Percentiles rank a stretch among this genome's conserved stretches.
phyloP scores from a whole-genome alignment of 1,140 invertebrate genomes.

The Pissodes strobi region DNA sequence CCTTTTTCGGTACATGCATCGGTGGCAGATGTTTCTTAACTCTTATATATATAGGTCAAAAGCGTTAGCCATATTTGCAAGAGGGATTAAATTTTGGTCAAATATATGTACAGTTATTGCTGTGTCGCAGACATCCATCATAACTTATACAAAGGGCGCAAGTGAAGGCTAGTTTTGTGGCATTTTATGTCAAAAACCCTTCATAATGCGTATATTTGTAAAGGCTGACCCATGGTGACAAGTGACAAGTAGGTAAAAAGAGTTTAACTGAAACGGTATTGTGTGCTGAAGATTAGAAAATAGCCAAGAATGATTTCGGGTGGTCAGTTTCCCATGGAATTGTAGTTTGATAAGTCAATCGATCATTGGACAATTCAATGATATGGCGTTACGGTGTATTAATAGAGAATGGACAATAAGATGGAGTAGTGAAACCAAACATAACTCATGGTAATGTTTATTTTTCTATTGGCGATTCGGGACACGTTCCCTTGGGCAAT shows the following conservation, averaged over 20 bases:
- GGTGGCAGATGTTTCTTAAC: slow-evolving; percentile 42
- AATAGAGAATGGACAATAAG: too few species aligned
- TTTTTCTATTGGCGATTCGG: too few species aligned
- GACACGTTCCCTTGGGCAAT: too few species aligned
- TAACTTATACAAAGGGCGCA: slow-evolving; percentile 38
- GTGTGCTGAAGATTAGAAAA: slow-evolving; percentile 12
- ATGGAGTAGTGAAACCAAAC: too few species aligned
- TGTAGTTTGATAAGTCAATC: slow-evolving; percentile 33
- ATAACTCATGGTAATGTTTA: too few species aligned
- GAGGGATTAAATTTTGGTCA: slow-evolving; percentile 42
- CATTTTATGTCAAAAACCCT: slow-evolving; percentile 44
- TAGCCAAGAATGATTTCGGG: background rate
- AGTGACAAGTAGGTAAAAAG: slow-evolving; percentile 45
- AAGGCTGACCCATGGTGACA: slow-evolving; percentile 43
- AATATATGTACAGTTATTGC: slow-evolving; percentile 44
- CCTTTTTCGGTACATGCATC: slow-evolving; percentile 32
- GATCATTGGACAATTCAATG: slow-evolving; percentile 26
- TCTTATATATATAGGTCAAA: slow-evolving; percentile 42
- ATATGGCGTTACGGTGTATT: slow-evolving; percentile 16
- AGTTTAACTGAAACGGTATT: slow-evolving; percentile 22
- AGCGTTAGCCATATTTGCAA: slow-evolving; percentile 43
- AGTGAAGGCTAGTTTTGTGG: slow-evolving; percentile 44
- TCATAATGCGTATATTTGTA: slow-evolving; percentile 45
- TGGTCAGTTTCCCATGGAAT: slow-evolving; percentile 4
- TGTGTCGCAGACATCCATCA: slow-evolving; percentile 43